Conservation (phyloP, 2,797 vertebrate species). For the Rhabdomys pumilio region DNA sequence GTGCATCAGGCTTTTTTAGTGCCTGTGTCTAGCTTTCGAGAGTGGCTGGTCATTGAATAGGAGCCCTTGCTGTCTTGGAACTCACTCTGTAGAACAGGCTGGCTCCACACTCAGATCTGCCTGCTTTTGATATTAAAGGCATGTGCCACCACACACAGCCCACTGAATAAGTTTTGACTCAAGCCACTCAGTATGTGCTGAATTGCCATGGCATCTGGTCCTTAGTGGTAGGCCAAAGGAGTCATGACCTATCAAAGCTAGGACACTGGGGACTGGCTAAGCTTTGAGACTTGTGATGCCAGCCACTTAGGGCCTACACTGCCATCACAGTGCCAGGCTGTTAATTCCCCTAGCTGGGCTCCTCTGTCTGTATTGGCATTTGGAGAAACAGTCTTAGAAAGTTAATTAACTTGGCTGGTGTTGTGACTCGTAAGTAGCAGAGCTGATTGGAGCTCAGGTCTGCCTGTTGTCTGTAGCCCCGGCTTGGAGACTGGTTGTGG, state of each 20-base stretch:
- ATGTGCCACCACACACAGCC: background rate
- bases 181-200: background rate
- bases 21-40: background rate
- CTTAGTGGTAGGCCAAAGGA: background rate
- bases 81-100: background rate
- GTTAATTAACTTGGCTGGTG: background rate
- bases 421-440: background rate
- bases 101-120: background rate
- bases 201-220: background rate
- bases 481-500: background rate
- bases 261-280: background rate
- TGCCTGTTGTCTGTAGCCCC: background rate
- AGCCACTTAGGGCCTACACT: background rate
- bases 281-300: background rate
- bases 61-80: background rate
- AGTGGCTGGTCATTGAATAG: background rate
- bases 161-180: background rate
- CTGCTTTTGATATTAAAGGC: background rate
- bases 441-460: background rate
- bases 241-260: background rate
- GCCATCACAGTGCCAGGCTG: background rate
- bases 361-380: background rate
- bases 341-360: background rate
- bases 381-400: conserved; percentile 6
- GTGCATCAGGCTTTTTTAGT: background rate